phyloP scores from a whole-genome alignment of 1,140 invertebrate genomes.

The Drosophila prosaltans region DNA sequence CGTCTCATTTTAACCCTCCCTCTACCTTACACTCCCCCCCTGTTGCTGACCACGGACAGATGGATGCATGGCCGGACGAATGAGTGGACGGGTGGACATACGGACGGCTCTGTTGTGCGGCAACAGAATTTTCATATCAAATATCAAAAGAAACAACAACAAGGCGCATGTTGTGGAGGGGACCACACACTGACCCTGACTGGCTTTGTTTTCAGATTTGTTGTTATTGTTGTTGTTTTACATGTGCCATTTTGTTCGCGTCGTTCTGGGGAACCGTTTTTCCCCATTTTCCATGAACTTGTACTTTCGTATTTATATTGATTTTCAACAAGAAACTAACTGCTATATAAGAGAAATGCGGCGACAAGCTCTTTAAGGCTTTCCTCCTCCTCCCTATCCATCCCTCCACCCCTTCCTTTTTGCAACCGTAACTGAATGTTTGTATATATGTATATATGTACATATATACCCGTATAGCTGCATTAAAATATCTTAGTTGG shows the following conservation, averaged over 20 bases:
- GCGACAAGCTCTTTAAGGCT: conserved; percentile 22
- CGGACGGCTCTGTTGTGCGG: conserved; percentile 36
- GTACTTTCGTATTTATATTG: conserved; percentile 59
- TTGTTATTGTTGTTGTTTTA: conserved; percentile 5
- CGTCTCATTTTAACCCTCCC: background rate
- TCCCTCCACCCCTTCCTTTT: background rate
- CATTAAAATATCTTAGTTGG: conserved; percentile 3
- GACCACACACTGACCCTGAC: conserved; percentile 42
- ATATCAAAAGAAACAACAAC: conserved; percentile 37
- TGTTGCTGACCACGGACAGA: background rate
- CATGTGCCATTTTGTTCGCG: conserved; percentile 47
- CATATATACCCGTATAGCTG: background rate
- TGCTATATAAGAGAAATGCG: conserved; percentile 7
- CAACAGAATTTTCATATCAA: conserved; percentile 32
- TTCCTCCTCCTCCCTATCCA: conserved; percentile 37
- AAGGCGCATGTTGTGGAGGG: conserved; percentile 49
- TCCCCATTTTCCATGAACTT: conserved; percentile 73
- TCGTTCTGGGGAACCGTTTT: conserved; percentile 36
- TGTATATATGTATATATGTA: background rate
- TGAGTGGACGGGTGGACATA: background rate
- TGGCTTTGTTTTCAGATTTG: conserved; percentile 18
- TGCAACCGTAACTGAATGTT: background rate
- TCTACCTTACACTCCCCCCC: background rate
- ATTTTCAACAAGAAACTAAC: conserved; percentile 48
- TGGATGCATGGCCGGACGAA: background rate